Base-by-base conservation (phyloP, 2,888 invertebrate species). In the Holacanthella duospinosa region DNA sequence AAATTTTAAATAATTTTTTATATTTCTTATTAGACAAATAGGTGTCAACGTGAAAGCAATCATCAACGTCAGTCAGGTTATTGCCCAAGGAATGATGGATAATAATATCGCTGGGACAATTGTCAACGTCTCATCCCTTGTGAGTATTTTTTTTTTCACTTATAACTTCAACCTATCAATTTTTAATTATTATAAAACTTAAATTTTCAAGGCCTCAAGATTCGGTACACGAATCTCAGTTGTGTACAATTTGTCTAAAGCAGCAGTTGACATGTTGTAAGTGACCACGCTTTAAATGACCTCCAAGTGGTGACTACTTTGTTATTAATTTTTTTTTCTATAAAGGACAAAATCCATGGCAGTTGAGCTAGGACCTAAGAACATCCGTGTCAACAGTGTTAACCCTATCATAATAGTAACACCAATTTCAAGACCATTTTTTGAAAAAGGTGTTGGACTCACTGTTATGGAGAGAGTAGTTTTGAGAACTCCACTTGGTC, bases 391-490 rank as follows among this genome's bases (percentile, higher is more conserved):
- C 0, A 96, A 96, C 76, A 82, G 85, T 9, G 87, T 96, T 0
- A 93, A 94, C 77, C 96, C 96, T 0, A 95, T 94, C 0, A 93
- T 93, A 0, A 87, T 93, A 19, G 80, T 93, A 82, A 95, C 95
- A 0, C 88, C 86, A 61, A 86, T 96, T 87, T 93, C 93, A 0
- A 82, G 81, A 66, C 77, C 56, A 2, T 55, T 60, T 44, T 55
- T 63, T 19, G 55, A 55, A 55, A 1, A 16, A 3, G 25, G 25
- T 3, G 21, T 9, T 26, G 60, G 53, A 12, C 12, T 48, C n/a
- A n/a, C 48, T 4, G 21, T 21, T 21, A 21, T 4, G 21, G 48
- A 48, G 9, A 36, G 16, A 36, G 36, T 36, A 36, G 57, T 29
- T 27, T 28, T 28, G 0, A 21, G 70, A 48, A 70, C 64, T 2